phyloP scores from a whole-genome alignment of 2,113 vertebrate genomes.

The Delphinapterus leucas region DNA sequence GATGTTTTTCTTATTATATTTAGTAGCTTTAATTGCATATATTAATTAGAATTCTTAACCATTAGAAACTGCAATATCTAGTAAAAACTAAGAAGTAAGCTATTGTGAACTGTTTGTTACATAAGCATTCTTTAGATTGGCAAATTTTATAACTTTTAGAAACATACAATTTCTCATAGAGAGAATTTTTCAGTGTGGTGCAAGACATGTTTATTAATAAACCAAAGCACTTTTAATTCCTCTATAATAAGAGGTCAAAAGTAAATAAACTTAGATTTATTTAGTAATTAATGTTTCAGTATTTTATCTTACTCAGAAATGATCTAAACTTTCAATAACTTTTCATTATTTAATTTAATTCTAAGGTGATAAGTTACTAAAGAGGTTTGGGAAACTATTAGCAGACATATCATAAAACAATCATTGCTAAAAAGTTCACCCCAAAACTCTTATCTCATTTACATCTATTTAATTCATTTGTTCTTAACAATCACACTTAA shows the following conservation, averaged over 20 bases:
- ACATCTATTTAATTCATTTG: background rate
- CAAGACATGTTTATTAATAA: background rate
- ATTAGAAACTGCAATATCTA: background rate
- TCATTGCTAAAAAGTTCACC: background rate
- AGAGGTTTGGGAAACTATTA: background rate
- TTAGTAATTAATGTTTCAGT: background rate
- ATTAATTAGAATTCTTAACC: background rate
- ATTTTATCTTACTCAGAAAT: background rate
- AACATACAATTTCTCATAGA: background rate
- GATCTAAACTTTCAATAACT: background rate
- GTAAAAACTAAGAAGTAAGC: background rate
- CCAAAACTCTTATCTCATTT: background rate
- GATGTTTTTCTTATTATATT: background rate
- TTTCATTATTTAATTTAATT: background rate
- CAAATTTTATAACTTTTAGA: background rate
- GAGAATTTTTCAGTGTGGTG: background rate
- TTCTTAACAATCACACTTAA: background rate
- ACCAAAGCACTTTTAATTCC: background rate
- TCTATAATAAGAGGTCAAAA: background rate
- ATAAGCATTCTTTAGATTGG: background rate
- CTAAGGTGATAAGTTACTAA: background rate
- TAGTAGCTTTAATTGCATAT: background rate
- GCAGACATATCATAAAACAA: background rate
- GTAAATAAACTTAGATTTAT: background rate
- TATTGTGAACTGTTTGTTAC: background rate